A percentile compares a stretch with the other conserved stretches of the same genome.
Conservation (phyloP, 2,113 vertebrate genomes). For the Psilopsiagon aymara region DNA sequence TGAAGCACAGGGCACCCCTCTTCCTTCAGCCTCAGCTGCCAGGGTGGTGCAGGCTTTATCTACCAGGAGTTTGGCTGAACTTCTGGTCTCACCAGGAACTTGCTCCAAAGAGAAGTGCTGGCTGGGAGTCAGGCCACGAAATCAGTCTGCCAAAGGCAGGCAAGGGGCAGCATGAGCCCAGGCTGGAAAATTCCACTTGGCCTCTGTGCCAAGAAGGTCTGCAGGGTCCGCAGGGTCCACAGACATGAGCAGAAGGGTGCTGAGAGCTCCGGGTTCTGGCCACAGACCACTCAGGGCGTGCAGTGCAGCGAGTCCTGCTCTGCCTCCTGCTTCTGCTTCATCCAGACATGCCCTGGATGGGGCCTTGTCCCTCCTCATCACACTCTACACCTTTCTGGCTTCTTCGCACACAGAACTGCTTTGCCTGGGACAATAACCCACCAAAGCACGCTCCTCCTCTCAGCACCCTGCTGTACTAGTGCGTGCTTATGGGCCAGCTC, state of each 20-base stretch:
- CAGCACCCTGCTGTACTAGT: not conserved
- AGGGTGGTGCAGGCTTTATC: not conserved
- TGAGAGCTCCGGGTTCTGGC: not conserved
- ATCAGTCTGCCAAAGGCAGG: not conserved
- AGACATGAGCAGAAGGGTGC: not conserved
- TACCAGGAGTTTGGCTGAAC: not conserved
- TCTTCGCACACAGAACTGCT: not conserved
- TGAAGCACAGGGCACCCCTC: not conserved
- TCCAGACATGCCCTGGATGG: not conserved
- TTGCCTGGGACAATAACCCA: not conserved
- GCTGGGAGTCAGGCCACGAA: not conserved
- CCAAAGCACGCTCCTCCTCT: not conserved
- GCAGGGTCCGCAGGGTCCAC: not conserved
- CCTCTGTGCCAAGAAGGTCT: not conserved
- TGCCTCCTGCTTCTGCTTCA: not conserved
- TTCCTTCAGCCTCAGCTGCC: not conserved
- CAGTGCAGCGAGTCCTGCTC: not conserved
- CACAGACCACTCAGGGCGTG: not conserved
- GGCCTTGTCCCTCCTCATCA: not conserved
- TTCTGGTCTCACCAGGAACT: not conserved
- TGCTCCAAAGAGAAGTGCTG: not conserved
- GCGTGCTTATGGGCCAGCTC: rapidly evolving
- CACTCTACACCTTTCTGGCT: not conserved
- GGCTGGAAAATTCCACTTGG: constrained; percentile 48
- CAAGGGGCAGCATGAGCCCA: not conserved